Conservation (phyloP, 2,888 invertebrate genomes). For the Dexiosoma caninum region DNA sequence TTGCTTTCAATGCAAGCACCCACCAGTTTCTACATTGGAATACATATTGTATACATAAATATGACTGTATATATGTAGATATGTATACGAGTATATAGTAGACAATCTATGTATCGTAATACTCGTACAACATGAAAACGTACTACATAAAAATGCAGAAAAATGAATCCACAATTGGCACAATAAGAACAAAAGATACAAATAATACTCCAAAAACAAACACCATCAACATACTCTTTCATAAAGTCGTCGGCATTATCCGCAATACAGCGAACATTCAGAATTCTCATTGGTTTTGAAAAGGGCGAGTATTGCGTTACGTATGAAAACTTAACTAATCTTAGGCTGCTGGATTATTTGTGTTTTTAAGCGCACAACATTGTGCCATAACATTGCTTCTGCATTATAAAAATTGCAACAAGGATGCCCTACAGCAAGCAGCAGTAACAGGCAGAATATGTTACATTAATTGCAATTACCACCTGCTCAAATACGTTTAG, state of each 20-base stretch:
- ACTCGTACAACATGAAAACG: neutral
- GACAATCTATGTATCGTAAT: neutral
- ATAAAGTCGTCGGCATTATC: neutral
- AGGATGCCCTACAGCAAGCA: slow-evolving; percentile 3
- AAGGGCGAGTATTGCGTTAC: slow-evolving; percentile 30
- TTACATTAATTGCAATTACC: neutral
- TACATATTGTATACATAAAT: neutral
- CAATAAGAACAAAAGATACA: slow-evolving; percentile 56
- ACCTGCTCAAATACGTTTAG: too few relatives aligned
- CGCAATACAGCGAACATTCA: neutral
- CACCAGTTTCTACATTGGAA: slow-evolving; percentile 4
- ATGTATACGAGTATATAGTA: neutral
- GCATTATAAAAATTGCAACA: slow-evolving; percentile 17
- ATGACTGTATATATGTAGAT: neutral
- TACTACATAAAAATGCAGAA: neutral
- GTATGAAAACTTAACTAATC: slow-evolving; percentile 46
- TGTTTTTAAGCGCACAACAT: neutral
- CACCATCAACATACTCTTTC: slow-evolving; percentile 10
- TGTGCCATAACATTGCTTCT: neutral
- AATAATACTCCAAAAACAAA: slow-evolving; percentile 29
- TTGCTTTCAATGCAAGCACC: slow-evolving; percentile 27
- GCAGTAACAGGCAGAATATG: neutral
- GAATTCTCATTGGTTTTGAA: slow-evolving; percentile 25
- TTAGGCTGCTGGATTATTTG: slow-evolving; percentile 49
- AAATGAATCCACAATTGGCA: slow-evolving; percentile 59